Evolutionary conservation across 2,113 vertebrate species (phyloP), one percentile per base, ranked within the genome.

Genomic region (Zeus faber): DNA sequence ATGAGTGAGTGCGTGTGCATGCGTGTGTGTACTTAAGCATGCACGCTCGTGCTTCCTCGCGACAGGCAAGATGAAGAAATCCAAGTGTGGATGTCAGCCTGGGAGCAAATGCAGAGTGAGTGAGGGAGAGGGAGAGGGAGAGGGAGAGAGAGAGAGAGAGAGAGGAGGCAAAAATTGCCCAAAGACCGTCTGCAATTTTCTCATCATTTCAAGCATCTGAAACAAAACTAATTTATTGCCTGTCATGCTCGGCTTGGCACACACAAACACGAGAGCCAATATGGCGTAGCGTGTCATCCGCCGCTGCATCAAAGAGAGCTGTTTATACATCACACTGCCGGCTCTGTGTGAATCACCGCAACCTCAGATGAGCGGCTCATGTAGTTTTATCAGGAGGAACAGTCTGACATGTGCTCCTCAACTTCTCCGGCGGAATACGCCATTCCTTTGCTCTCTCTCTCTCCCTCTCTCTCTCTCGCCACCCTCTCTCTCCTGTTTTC

Each of bases 181-280:
- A 33, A 63, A 68, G 71, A 70, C 62, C 10, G 54, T 74, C 76
- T 78, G 60, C 67, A 74, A 81, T 79, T 80, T 82, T 82, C 77
- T 71, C 79, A 77, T 81, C 72, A 78, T 86, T 88, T 87, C 79
- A 76, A 74, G 74, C 76, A 78, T 87, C 80, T 84, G 76, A 87
- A 86, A 87, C 84, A 81, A 86, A 87, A 86, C 84, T 82, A 80
- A 87, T 87, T 80, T 86, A 77, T 75, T 76, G 75, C 77, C 67
- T 14, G 78, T 86, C 85, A 89, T 66, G 76, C 83, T 77, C 37
- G 74, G 75, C 76, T 88, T 74, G 74, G 72, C 74, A 62, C 66
- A 80, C 59, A 63, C 74, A 77, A 81, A 79, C 80, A 65, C 70
- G 65, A 70, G 72, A 76, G 65, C 66, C 69, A 65, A 62, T 70